Evolutionary conservation across 2,797 vertebrate species (phyloP).

Genomic region (Sebastes melanostomus): DNA sequence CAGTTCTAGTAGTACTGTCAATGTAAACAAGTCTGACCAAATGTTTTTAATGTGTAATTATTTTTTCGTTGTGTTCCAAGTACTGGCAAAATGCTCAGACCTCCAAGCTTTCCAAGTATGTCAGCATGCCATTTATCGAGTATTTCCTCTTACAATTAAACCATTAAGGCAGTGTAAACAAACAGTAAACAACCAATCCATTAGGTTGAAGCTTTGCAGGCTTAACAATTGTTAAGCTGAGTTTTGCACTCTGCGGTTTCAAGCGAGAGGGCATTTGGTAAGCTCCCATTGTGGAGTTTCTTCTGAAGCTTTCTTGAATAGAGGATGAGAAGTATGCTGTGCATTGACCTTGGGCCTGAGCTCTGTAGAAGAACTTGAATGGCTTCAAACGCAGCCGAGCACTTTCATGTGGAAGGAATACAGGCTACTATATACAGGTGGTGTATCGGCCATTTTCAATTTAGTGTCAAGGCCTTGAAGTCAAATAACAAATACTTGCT

Average conservation of each 20-base stretch:
- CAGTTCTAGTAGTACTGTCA: neutral
- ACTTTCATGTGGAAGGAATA: neutral
- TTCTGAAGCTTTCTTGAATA: neutral
- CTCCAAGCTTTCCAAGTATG: neutral
- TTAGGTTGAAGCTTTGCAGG: neutral
- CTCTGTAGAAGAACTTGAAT: neutral
- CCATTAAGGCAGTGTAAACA: neutral
- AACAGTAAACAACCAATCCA: neutral
- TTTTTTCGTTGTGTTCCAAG: neutral
- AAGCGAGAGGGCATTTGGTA: neutral
- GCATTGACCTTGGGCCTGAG: neutral
- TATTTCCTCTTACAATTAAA: neutral
- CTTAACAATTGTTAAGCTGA: neutral
- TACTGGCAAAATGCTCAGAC: neutral
- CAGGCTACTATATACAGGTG: neutral
- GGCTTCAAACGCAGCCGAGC: neutral
- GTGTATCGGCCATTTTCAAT: neutral
- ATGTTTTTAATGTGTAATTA: neutral
- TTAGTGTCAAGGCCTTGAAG: conserved; percentile 3
- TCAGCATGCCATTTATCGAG: neutral
- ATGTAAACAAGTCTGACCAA: neutral
- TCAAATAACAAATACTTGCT: neutral
- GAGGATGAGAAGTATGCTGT: neutral
- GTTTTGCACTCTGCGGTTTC: neutral
- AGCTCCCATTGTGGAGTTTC: neutral